Base-by-base conservation (phyloP, 2,888 invertebrate species). In the Serripes groenlandicus region DNA sequence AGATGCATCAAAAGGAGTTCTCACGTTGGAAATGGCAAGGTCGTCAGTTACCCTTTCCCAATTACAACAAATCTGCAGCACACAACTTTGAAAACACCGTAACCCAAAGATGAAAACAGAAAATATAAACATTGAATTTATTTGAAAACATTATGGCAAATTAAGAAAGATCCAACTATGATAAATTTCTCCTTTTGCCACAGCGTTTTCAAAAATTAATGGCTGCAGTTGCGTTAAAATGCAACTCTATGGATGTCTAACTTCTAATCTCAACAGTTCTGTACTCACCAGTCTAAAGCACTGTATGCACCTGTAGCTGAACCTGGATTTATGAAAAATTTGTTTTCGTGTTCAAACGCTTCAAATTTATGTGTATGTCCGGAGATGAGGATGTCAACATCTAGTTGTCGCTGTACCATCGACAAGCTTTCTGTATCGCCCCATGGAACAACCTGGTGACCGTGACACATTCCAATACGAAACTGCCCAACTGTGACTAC, bases 331-430 rank as follows among this genome's bases (percentile, higher is more conserved):
- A 99, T 99, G 95, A 98, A 99, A 95, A 99, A 99, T 95, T 99
- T 98, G 93, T 98, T 99, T 94, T 99, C 99, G 95, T 99, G 98
- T 94, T 99, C 99, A 91, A 98, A 99, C 0, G 99, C 99, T 93
- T 99, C 98, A 95, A 99, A 99, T 92, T 98, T 97, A 95, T 99
- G 99, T 0, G 99, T 99, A 94, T 99, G 99, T 0, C 99, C 99
- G 0, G 99, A 98, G 93, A 99, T 99, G 64, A 99, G 96, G 91
- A 99, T 99, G 95, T 99, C 99, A 1, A 99, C 99, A 93, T 99
- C 99, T 32, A 99, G 95, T 94, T 99, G 99, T 49, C 99, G 96
- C 93, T 99, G 99, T 23, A 99, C 97, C 78, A 99, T 95, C 0
- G 99, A 98, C 74, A 99, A 95, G 0, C 98, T 97, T 94, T 99